Evolutionary conservation across 2,797 vertebrate genomes (phyloP).

Genomic region (Liasis olivaceus): DNA sequence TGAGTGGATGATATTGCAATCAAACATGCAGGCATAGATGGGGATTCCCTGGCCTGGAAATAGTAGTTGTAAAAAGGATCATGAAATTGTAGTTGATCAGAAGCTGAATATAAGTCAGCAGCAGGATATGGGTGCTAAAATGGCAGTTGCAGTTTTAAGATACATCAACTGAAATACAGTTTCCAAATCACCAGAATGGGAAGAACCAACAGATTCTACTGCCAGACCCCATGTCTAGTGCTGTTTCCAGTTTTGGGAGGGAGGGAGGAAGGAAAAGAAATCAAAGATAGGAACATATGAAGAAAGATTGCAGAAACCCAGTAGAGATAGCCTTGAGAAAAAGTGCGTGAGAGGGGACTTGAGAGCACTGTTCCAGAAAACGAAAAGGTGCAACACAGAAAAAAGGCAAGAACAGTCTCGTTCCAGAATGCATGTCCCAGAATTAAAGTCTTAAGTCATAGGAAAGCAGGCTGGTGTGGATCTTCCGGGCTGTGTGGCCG

Average conservation of each 20-base stretch:
- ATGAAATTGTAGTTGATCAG: slow-evolving; percentile 52
- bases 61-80: not conserved
- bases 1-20: not conserved
- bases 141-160: not conserved
- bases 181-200: not conserved
- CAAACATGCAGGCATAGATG: not conserved
- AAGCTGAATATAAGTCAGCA: slow-evolving; percentile 47
- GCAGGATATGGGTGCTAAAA: slow-evolving; percentile 23
- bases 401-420: too few relatives aligned
- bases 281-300: too few relatives aligned
- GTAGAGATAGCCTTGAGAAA: too few relatives aligned
- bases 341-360: not conserved
- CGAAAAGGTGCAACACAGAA: too few relatives aligned
- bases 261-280: too few relatives aligned
- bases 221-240: not conserved
- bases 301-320: too few relatives aligned
- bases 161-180: not conserved
- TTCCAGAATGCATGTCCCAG: too few relatives aligned
- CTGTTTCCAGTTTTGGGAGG: not conserved
- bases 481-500: too few relatives aligned
- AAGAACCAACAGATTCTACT: not conserved
- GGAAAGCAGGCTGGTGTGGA: too few relatives aligned
- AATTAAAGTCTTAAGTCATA: too few relatives aligned
- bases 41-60: slow-evolving; percentile 52
- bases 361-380: not conserved